Base-by-base conservation (phyloP, 2,888 invertebrate genomes). In the Dryadula phaetusa region DNA sequence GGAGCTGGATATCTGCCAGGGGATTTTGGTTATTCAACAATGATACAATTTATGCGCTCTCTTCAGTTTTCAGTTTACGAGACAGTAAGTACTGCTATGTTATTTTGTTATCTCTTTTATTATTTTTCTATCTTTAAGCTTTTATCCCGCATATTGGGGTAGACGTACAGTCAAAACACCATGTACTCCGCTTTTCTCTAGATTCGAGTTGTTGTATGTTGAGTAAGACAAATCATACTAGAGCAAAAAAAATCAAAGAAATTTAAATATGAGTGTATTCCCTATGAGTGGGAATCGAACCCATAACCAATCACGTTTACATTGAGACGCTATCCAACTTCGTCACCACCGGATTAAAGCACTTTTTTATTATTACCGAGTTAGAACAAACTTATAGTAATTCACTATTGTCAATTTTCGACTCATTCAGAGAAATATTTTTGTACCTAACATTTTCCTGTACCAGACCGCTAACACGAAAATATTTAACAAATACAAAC, bases 1-100 rank as follows among this genome's bases (percentile, higher is more conserved):
- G 74, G 74, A 75, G 75, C 78, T 90, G 88, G 89, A 83, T 75
- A 69, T 69, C 73, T 84, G 89, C 90, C 90, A 90, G 82, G 82
- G 79, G 81, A 80, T 79, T 82, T 84, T 80, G 79, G 80, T 81
- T 82, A 81, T 82, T 78, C 77, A 79, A 72, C 66, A 69, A 66
- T 69, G 72, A 80, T 82, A 80, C 79, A 74, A 72, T 72, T 69
- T 70, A 40, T 22, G 10, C 56, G 62, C 37, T 44, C 62, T 58
- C 56, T 67, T 53, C 49, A 62, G 49, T 62, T 69, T 63, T 70
- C n/a, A 8, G n/a, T 37, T 56, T 54, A 22, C 16, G 34, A 16
- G 18, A 58, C 44, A 32, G 18, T n/a, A n/a, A n/a, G n/a, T n/a
- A 44, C 10, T 12, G 46, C 20, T 25, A 8, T 14, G 32, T 28